These are phyloP conservation scores for Setipinna tenuifilis DNA, from an alignment of 2,797 vertebrate genomes.

Conservation along the genomic window DNA sequence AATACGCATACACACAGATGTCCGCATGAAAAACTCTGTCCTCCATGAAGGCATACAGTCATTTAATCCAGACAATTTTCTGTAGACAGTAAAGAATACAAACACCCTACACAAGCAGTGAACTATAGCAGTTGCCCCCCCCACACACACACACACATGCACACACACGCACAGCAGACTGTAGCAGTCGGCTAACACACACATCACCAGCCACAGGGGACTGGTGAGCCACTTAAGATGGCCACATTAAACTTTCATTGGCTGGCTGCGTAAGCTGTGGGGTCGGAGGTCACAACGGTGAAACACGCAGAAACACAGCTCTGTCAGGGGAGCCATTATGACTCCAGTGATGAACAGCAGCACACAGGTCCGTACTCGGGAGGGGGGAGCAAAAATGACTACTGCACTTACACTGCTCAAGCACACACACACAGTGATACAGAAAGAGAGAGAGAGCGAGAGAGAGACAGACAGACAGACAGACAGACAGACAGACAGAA, in stretches of 20 bases:
- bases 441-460: neutral
- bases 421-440: no score
- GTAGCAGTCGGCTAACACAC: neutral
- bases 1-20: neutral
- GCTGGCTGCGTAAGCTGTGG: slow-evolving; percentile 16
- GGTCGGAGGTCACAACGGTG: slow-evolving; percentile 69
- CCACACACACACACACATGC: neutral
- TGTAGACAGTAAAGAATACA: neutral
- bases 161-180: neutral
- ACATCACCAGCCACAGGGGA: neutral
- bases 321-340: slow-evolving; percentile 68
- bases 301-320: slow-evolving; percentile 70
- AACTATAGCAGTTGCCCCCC: neutral
- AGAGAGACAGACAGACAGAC: no score
- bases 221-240: neutral
- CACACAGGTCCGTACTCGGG: neutral
- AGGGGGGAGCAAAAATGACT: neutral
- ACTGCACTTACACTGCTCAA: no score
- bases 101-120: neutral
- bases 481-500: neutral
- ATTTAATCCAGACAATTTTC: no score
- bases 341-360: neutral
- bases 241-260: slow-evolving; percentile 6
- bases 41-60: neutral
- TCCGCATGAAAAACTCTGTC: neutral